Evolutionary conservation across 2,888 invertebrate species (phyloP).

Genomic region (Macrophya alboannulata): DNA sequence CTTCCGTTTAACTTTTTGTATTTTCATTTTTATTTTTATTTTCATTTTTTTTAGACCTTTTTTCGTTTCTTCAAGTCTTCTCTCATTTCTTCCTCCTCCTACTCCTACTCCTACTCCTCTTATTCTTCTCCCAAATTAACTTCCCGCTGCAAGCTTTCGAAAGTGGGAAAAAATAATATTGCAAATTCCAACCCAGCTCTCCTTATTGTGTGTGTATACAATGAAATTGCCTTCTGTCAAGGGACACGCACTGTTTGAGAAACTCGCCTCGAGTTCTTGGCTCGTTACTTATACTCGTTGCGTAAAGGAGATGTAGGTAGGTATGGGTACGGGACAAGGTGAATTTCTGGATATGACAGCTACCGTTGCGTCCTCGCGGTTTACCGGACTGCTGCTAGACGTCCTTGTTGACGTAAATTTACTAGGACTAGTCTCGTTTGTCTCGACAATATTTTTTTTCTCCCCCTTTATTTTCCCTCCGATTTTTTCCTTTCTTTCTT

Average conservation of each 20-base stretch:
- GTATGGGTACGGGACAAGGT: not conserved
- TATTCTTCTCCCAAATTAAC: constrained; percentile 29
- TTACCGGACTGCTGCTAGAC: not conserved
- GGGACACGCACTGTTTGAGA: constrained; percentile 15
- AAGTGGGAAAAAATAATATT: constrained; percentile 27
- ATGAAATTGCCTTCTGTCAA: constrained; percentile 11
- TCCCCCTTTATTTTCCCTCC: not conserved
- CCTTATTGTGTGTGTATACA: constrained; percentile 7
- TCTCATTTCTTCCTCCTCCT: not conserved
- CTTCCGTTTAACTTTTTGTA: constrained; percentile 62
- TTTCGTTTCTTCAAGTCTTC: not conserved
- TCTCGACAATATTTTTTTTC: not conserved
- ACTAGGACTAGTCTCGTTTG: constrained; percentile 10
- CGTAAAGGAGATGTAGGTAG: not conserved
- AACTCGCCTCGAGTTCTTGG: constrained; percentile 16
- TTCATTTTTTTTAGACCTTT: not conserved
- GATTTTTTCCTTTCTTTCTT: too few species aligned
- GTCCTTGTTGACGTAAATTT: constrained; percentile 15
- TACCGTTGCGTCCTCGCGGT: not conserved
- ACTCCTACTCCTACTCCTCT: not conserved
- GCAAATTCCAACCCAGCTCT: constrained; percentile 18
- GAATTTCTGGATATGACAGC: constrained; percentile 41
- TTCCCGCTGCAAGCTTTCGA: not conserved
- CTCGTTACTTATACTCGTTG: constrained; percentile 46
- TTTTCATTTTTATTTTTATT: constrained; percentile 13